Evolutionary conservation across 2,797 vertebrate species (phyloP).

Genomic region (Paratrypauchen microcephalus): DNA sequence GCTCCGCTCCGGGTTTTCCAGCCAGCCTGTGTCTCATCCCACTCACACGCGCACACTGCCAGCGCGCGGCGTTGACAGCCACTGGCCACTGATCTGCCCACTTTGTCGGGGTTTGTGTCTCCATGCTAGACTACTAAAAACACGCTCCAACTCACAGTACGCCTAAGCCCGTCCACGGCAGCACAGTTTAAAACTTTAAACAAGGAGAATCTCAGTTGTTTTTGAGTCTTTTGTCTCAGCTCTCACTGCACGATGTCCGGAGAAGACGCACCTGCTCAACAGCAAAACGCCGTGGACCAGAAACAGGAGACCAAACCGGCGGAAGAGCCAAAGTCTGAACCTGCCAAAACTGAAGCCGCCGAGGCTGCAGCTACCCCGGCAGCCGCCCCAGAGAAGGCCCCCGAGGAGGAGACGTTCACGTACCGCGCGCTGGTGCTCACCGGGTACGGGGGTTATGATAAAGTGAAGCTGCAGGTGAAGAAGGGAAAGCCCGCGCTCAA

Average conservation of each 20-base stretch:
- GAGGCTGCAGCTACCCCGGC: conserved; percentile 53
- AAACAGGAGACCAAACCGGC: conserved; percentile 77
- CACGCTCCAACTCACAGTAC: conserved; percentile 41
- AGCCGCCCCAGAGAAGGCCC: conserved; percentile 66
- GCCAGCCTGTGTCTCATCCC: conserved; percentile 67
- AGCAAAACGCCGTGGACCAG: conserved; percentile 82
- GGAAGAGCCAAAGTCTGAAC: conserved; percentile 77
- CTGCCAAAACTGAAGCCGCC: conserved; percentile 70
- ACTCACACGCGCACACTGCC: conserved; percentile 61
- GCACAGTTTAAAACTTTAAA: conserved; percentile 21
- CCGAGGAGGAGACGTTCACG: conserved; percentile 78
- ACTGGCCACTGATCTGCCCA: conserved; percentile 73
- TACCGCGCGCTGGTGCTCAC: conserved; percentile 81
- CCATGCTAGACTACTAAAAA: conserved; percentile 61
- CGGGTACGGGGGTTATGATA: conserved; percentile 89
- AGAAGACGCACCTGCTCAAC: conserved; percentile 83
- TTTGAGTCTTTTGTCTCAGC: conserved; percentile 49
- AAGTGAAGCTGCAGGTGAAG: conserved; percentile 90
- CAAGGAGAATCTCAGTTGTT: conserved; percentile 26
- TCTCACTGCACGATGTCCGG: conserved; percentile 76
- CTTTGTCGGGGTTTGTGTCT: conserved; percentile 69
- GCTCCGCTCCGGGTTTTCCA: conserved; percentile 71
- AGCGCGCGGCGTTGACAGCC: conserved; percentile 73
- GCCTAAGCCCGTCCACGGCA: conserved; percentile 30
- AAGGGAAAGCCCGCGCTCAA: conserved; percentile 81